Conservation (phyloP, 2,888 invertebrate genomes). For the Geophilus truncorum region DNA sequence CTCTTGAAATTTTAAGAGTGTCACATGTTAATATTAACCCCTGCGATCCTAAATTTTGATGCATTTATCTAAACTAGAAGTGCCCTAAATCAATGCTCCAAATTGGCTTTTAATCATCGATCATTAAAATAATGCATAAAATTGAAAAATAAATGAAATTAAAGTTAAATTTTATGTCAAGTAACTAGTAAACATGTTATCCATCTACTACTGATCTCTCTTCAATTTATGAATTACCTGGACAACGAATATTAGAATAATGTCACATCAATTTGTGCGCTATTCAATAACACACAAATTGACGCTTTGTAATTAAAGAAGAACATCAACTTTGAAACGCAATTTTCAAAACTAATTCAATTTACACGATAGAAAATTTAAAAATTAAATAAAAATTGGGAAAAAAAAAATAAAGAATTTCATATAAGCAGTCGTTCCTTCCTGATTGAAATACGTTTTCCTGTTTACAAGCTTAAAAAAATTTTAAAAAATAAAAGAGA, state of each 20-base stretch:
- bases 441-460: neutral
- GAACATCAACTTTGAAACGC: neutral
- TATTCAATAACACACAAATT: neutral
- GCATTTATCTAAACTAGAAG: too few species aligned
- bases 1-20: too few species aligned
- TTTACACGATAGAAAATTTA: neutral
- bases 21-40: too few species aligned
- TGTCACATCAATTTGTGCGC: conserved; percentile 1
- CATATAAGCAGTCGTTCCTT: too few species aligned
- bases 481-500: neutral
- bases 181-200: too few species aligned
- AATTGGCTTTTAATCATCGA: too few species aligned
- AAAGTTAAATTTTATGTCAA: too few species aligned
- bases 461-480: neutral
- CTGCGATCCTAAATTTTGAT: too few species aligned
- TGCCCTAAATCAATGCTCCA: too few species aligned
- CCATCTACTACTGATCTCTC: too few species aligned
- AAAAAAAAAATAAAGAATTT: neutral
- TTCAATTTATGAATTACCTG: neutral
- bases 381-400: neutral
- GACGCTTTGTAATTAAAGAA: neutral
- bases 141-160: too few species aligned
- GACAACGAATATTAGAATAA: neutral
- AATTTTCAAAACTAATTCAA: conserved; percentile 2
- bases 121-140: too few species aligned